Base-by-base conservation (phyloP, 2,888 invertebrate species). In the Drosophila yooni region DNA sequence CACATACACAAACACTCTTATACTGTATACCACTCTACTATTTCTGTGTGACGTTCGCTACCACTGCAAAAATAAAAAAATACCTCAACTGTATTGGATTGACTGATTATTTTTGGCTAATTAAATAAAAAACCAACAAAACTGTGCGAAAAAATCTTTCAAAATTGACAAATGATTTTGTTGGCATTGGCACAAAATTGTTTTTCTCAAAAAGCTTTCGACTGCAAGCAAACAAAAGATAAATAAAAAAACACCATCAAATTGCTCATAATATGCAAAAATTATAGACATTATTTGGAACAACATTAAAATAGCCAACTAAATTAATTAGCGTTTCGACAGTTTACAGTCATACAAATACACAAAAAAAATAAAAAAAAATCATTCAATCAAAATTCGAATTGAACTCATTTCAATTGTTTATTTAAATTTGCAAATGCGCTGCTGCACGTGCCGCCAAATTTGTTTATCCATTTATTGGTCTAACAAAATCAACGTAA, bases 231-330 rank as follows among this genome's bases (percentile, higher is more conserved):
- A 27, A 43, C 25, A 51, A 50, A 31, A 56, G 27, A 74, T 54
- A 73, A 66, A 80, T 76, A 60, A 51, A 43, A 60, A 60, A 57
- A 51, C 50, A 27, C 54, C n/a, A 21, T 57, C 76, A 84, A 81
- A 81, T 79, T 70, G 81, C 74, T 61, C 82, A 89, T 61, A 91
- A 88, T 76, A 83, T 90, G 78, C 81, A 87, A 87, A 80, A 75
- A 51, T n/a, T 25, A 18, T 52, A 18, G 34, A 51, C n/a, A 21
- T 56, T 40, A 51, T 58, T 48, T 38, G 52, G 34, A 65, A 65
- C 46, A 54, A 63, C 60, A 76, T 54, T 46, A 21, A 63, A 69
- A 71, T 51, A 53, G 52, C 58, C 61, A 76, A 67, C n/a, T 58
- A 62, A 71, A 72, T 68, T 61, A 63, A 79, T 75, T 66, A 56